Evolutionary conservation across 2,888 invertebrate genomes (phyloP).

Genomic region (Aromia moschata): DNA sequence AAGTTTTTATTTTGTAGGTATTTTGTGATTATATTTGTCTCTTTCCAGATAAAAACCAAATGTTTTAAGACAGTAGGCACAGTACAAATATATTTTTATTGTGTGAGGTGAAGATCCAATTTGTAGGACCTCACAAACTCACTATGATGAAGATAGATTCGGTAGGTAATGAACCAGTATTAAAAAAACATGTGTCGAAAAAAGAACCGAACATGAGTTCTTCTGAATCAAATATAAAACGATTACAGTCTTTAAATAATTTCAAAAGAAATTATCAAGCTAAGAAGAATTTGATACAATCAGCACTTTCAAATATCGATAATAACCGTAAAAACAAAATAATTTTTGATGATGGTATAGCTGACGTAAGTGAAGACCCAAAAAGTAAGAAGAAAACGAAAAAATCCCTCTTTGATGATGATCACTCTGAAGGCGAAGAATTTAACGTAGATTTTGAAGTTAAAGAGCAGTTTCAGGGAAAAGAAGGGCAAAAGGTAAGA

Average conservation of each 20-base stretch:
- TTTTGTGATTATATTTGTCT: too few relatives aligned
- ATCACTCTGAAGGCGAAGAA: slow-evolving; percentile 38
- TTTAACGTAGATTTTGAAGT: slow-evolving; percentile 69
- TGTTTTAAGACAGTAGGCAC: too few relatives aligned
- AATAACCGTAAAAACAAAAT: slow-evolving; percentile 69
- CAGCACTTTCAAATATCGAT: slow-evolving; percentile 70
- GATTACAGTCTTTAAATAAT: slow-evolving; percentile 72
- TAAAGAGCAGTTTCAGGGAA: slow-evolving; percentile 74
- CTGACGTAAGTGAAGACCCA: slow-evolving; percentile 44
- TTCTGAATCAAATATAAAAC: slow-evolving; percentile 69
- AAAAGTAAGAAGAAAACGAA: slow-evolving; percentile 30
- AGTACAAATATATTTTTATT: too few relatives aligned
- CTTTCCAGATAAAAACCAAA: too few relatives aligned
- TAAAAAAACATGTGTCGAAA: slow-evolving; percentile 40
- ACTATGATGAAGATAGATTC: slow-evolving; percentile 55
- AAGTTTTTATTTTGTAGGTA: too few relatives aligned
- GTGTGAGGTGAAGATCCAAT: too few relatives aligned
- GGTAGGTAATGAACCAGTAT: slow-evolving; percentile 48
- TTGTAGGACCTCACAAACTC: too few relatives aligned
- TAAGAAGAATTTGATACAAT: slow-evolving; percentile 72
- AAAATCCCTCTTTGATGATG: slow-evolving; percentile 58
- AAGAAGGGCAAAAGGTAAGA: slow-evolving; percentile 72
- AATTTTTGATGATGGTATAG: slow-evolving; percentile 68
- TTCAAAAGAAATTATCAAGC: slow-evolving; percentile 72
- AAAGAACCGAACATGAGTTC: slow-evolving; percentile 35